Conservation (phyloP, 1,140 invertebrate genomes). For the Gyrodactylus bullatarudis region DNA sequence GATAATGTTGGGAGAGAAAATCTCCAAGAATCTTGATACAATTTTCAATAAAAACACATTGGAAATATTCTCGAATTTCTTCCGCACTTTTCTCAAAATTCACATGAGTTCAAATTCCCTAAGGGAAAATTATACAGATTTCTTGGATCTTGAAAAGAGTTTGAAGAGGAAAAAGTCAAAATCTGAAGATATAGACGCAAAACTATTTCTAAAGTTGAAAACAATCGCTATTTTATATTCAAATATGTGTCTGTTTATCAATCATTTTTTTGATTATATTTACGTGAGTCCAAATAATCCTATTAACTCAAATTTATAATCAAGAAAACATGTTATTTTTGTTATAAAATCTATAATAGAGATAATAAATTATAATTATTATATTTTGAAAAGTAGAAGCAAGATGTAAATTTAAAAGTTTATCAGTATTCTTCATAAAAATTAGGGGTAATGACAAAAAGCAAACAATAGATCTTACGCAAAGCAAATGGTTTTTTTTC, state of each 20-base stretch:
- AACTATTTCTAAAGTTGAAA: not conserved
- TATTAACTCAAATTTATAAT: no score
- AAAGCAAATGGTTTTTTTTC: no score
- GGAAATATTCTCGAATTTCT: not conserved
- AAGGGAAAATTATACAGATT: not conserved
- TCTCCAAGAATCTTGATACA: not conserved
- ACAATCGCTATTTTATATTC: not conserved
- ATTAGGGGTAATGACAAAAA: no score
- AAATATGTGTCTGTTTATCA: not conserved
- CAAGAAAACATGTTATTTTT: no score
- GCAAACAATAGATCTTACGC: no score
- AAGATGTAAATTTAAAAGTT: no score
- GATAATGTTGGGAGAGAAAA: not conserved
- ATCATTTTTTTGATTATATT: not conserved
- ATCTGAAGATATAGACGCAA: not conserved
- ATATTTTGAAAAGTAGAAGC: no score
- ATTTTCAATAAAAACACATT: not conserved
- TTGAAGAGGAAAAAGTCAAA: not conserved
- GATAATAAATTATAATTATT: no score
- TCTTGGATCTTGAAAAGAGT: not conserved
- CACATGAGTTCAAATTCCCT: not conserved
- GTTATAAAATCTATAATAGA: no score
- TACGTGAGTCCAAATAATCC: not conserved
- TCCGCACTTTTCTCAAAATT: not conserved
- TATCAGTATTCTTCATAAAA: no score